Percentiles rank a stretch among this genome's conserved stretches.
phyloP scores from a whole-genome alignment of 37 sponge, comb jelly and placozoan genomes.

The Hexactinellida sp. region DNA sequence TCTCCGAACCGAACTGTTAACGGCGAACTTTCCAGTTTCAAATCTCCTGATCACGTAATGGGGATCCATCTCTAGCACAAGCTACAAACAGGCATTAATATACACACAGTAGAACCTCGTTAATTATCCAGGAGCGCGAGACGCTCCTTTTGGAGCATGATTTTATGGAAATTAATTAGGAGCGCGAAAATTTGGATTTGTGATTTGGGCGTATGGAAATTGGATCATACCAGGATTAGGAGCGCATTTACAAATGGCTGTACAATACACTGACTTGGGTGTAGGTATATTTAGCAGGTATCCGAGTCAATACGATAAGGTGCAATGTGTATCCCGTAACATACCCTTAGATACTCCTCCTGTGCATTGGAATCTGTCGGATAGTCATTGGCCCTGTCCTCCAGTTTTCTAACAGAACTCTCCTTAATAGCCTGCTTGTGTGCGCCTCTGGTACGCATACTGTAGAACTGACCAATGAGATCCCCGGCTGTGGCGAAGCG shows the following conservation, averaged over 20 bases:
- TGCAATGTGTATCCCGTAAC: no score
- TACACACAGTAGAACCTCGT: no score
- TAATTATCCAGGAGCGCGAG: no score
- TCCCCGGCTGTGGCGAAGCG: neutral
- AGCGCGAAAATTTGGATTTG: no score
- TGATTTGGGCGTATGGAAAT: no score
- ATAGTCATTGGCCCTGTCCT: neutral
- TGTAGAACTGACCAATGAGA: neutral
- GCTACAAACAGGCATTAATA: constrained; percentile 35
- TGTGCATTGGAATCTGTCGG: neutral
- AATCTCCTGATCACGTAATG: constrained; percentile 59
- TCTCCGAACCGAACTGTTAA: constrained; percentile 36
- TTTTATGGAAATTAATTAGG: no score
- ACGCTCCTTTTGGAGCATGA: no score
- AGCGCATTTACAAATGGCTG: no score
- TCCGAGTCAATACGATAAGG: no score
- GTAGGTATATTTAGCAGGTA: no score
- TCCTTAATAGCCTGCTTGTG: neutral
- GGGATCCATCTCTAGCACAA: constrained; percentile 50
- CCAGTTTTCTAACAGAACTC: neutral
- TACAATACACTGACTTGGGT: no score
- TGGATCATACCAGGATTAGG: no score
- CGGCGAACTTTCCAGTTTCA: constrained; percentile 66
- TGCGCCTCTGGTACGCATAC: neutral
- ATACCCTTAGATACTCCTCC: neutral